Conservation (phyloP, 2,113 vertebrate genomes). For the Plotosus lineatus region DNA sequence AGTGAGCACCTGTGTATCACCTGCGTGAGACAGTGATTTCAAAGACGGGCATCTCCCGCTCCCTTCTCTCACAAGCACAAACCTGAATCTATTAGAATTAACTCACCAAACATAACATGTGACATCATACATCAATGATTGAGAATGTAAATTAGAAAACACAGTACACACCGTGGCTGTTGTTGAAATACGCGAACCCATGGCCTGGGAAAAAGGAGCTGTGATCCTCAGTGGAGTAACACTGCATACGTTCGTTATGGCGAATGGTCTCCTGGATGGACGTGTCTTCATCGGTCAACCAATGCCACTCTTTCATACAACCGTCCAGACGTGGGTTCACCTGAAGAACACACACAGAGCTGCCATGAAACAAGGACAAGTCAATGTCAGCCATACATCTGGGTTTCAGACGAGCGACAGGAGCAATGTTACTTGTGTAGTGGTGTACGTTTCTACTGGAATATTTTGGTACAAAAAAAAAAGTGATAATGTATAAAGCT, state of each 20-base stretch:
- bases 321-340: slow-evolving; percentile 93
- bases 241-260: slow-evolving; percentile 88
- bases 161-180: slow-evolving; percentile 76
- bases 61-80: not conserved
- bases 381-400: not conserved
- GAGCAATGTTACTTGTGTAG: not conserved
- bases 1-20: slow-evolving; percentile 77
- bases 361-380: slow-evolving; percentile 20
- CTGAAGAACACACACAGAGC: slow-evolving; percentile 64
- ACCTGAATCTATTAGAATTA: not conserved
- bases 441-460: not conserved
- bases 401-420: not conserved
- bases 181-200: slow-evolving; percentile 84
- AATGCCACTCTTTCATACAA: slow-evolving; percentile 91
- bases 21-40: slow-evolving; percentile 12
- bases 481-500: not conserved
- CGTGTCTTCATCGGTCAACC: slow-evolving; percentile 87
- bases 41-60: not conserved
- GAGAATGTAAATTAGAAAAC: not conserved
- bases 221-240: slow-evolving; percentile 78
- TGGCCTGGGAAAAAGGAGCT: slow-evolving; percentile 87
- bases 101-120: not conserved
- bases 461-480: not conserved
- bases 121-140: not conserved
- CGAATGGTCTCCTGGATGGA: slow-evolving; percentile 86